Conservation (phyloP, 35 echinoderm and acorn worm species). For the Anneissia japonica region DNA sequence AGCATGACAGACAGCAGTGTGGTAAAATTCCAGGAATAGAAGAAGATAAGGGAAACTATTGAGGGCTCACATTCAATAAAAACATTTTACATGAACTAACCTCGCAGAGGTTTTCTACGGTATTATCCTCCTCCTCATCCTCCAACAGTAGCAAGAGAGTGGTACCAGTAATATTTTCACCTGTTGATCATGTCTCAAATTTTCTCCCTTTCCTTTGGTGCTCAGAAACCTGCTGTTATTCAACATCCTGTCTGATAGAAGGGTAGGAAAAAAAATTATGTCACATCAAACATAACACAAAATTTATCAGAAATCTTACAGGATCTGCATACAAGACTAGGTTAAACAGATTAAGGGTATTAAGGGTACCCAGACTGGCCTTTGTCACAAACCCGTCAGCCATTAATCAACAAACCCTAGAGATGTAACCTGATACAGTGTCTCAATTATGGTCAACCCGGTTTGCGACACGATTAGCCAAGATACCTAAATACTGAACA, state of each 20-base stretch:
- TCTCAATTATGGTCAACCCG: background rate
- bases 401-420: background rate
- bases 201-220: too few relatives aligned
- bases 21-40: too few relatives aligned
- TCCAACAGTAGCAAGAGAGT: too few relatives aligned
- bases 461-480: background rate
- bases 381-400: background rate
- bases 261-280: background rate
- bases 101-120: too few relatives aligned
- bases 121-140: too few relatives aligned
- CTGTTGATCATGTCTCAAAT: too few relatives aligned
- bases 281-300: background rate
- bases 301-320: background rate
- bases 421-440: background rate
- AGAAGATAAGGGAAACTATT: too few relatives aligned
- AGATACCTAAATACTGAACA: background rate
- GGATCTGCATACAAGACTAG: background rate
- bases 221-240: too few relatives aligned
- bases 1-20: too few relatives aligned
- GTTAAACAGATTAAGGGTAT: background rate
- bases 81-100: too few relatives aligned
- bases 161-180: too few relatives aligned
- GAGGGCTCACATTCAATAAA: too few relatives aligned
- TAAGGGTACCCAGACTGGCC: background rate
- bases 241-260: background rate